phyloP scores from a whole-genome alignment of 2,113 vertebrate species.

The Ammodytes marinus region DNA sequence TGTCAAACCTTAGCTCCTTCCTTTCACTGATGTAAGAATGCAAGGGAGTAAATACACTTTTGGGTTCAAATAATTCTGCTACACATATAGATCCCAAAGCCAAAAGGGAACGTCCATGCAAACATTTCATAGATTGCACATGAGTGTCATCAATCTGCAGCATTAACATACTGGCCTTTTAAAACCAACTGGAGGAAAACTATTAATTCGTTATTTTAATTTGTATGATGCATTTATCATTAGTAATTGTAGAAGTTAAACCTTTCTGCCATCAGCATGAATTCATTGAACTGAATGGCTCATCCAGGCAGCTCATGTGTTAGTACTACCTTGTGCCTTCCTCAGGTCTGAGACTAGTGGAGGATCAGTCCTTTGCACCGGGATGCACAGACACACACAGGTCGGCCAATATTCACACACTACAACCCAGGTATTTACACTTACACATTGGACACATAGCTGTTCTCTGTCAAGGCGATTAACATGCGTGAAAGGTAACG shows the following conservation, averaged over 20 bases:
- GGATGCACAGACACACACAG: constrained; percentile 70
- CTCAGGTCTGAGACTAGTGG: constrained; percentile 72
- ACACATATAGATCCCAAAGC: background rate
- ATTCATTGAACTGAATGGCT: background rate
- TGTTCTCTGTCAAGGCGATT: background rate
- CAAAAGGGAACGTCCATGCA: background rate
- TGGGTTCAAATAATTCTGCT: too few species aligned
- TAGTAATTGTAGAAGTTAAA: background rate
- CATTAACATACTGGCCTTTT: too few species aligned
- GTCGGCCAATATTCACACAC: constrained; percentile 56
- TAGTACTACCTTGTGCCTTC: constrained; percentile 59
- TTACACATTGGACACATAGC: background rate
- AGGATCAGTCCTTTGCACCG: constrained; percentile 58
- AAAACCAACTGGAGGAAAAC: too few species aligned
- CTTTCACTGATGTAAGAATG: background rate
- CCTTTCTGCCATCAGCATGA: background rate
- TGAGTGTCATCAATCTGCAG: too few species aligned
- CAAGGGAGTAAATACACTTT: too few species aligned
- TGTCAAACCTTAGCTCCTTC: background rate
- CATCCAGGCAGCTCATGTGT: constrained; percentile 26
- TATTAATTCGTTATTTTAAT: background rate
- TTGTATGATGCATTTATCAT: background rate
- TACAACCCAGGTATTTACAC: constrained; percentile 59
- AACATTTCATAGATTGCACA: too few species aligned
- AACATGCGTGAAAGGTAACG: background rate